Evolutionary conservation across 2,113 vertebrate species (phyloP), one percentile per base, ranked within the genome.

Genomic region (Tringa solitaria): DNA sequence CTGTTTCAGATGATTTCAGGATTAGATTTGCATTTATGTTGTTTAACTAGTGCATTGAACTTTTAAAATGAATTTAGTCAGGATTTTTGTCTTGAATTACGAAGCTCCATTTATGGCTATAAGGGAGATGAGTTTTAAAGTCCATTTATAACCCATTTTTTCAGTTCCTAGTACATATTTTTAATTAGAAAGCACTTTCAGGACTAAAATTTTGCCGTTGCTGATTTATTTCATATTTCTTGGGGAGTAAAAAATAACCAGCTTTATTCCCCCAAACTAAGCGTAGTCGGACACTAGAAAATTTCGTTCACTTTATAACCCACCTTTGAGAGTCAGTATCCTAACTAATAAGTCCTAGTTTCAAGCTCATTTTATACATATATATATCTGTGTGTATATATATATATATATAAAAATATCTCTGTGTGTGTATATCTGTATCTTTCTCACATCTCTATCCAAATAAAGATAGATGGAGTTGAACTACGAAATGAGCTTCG

Each of bases 1-100:
- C 63, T 59, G 37, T 86, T 95, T 88, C 72, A 70, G 68, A 88
- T 88, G 41, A 86, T 88, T 27, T 88, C 59, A 50, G 67, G 72
- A 53, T 90, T 69, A 79, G 30, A 30, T 86, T 86, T 92, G 60
- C 46, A 22, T 95, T 89, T 32, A 68, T 69, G 48, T 63, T 57
- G 27, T 63, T 72, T 51, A 90, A 72, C 7, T 77, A 45, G 35
- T 45, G 10, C 2, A 0, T 60, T 68, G 70, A 72, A 64, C 35
- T 72, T 85, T 17, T 75, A 2, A 50, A 81, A 75, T 59, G 1
- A 50, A 68, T 72, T 87, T 59, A 39, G 35, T 63, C 3, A 4
- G 4, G 59, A 20, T 48, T 92, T 93, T 69, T 59, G 39, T 70
- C 22, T 39, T 76, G 27, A 79, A n/a, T 88, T 84, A 28, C 24